Base-by-base conservation (phyloP, 2,113 vertebrate species). In the Pogonocichla stellata region DNA sequence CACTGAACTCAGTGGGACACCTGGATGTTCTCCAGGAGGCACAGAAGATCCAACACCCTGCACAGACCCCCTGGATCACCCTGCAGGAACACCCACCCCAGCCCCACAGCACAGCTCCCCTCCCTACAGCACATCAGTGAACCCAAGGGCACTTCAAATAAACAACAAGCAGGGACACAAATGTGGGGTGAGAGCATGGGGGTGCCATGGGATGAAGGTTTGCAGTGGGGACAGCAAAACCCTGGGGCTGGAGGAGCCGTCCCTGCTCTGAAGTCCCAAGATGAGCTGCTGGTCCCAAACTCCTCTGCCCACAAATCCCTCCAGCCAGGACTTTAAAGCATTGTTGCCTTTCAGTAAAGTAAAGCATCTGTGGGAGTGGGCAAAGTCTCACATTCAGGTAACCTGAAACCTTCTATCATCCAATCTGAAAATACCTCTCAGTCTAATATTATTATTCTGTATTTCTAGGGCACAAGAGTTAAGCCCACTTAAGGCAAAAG, bases 401-500 rank as follows among this genome's bases (percentile, higher is more conserved):
- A 38, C 10, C 58, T 57, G 62, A 56, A 67, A 33, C 9, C 25
- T 33, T 36, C 33, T 10, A 2, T 1, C 45, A 19, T 13, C 48
- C 34, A 6, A 6, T 5, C 33, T 62, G 42, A 36, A 71, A 64
- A 43, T 1, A 6, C 16, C 64, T 50, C 83, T 42, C 70, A 48
- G 9, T 8, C 6, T 19, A 19, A 1, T 9, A 45, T 4, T 34
- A 36, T 57, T 28, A 24, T 5, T 29, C 34, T 48, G 23, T 50
- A 2, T 40, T 57, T 86, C 66, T 19, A 54, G 78, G 91, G 62
- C 79, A 90, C 57, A 28, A n/a, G 11, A 83, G 38, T 31, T 65
- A 57, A 70, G 48, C 22, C 18, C 22, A 3, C 43, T 84, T 96
- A 93, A 92, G 91, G 93, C 95, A 91, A 74, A 81, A 84, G 95